Percentiles rank a stretch among this genome's conserved stretches.
Evolutionary conservation across 2,797 vertebrate genomes (phyloP).

Genomic region (Heterohyrax brucei): DNA sequence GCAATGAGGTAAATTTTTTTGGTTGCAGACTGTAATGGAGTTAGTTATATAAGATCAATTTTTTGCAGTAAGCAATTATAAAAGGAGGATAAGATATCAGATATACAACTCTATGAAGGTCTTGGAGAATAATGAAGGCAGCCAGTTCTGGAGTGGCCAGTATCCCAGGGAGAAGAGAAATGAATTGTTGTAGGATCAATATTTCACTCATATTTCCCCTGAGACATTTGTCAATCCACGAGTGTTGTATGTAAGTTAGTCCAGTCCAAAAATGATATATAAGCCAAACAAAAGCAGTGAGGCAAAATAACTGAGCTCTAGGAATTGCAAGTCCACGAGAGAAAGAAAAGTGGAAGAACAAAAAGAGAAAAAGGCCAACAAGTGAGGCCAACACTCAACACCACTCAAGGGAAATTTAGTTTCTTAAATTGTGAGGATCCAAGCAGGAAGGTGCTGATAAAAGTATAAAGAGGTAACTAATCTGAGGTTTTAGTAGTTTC

Average conservation of each 20-base stretch:
- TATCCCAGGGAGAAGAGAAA: background rate
- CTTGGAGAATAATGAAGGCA: background rate
- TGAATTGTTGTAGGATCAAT: background rate
- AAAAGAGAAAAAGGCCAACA: background rate
- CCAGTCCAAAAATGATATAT: no score
- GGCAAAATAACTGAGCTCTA: background rate
- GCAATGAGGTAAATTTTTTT: no score
- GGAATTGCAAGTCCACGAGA: background rate
- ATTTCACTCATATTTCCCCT: background rate
- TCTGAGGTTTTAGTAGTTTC: background rate
- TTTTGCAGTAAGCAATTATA: background rate
- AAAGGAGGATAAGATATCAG: background rate
- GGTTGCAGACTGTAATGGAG: background rate
- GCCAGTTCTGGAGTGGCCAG: background rate
- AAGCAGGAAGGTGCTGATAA: background rate
- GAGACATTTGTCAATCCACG: background rate
- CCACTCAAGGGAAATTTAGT: background rate
- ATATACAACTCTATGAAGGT: background rate
- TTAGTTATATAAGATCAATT: background rate
- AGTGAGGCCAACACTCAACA: background rate
- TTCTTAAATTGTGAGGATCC: background rate
- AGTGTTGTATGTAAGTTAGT: background rate
- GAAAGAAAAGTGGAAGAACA: background rate
- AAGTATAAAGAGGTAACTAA: background rate
- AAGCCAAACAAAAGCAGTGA: background rate